Evolutionary conservation across 2,888 invertebrate species (phyloP).

Genomic region (Drosophila monieri): DNA sequence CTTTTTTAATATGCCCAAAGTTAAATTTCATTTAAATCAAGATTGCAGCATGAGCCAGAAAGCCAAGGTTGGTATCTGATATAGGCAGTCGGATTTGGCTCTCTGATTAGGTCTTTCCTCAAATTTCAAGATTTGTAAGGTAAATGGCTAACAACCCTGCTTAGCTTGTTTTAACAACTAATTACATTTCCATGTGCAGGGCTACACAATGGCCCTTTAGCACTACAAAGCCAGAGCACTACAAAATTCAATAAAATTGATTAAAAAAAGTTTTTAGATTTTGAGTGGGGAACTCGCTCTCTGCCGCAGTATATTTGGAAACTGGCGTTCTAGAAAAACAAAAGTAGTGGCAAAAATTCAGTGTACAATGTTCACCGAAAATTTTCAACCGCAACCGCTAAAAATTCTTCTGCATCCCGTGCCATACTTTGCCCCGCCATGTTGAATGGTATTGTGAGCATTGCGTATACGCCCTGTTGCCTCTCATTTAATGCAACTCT

Average conservation of each 20-base stretch:
- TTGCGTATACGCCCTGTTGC: conserved; percentile 28
- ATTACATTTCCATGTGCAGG: conserved; percentile 1
- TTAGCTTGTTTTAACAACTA: neutral
- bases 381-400: conserved; percentile 53
- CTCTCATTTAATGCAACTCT: conserved; percentile 50
- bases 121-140: neutral
- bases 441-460: conserved; percentile 17
- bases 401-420: conserved; percentile 43
- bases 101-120: neutral
- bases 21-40: conserved; percentile 79
- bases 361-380: conserved; percentile 1
- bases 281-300: conserved; percentile 56
- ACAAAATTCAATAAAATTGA: neutral
- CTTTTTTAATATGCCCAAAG: conserved; percentile 77
- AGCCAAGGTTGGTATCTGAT: conserved; percentile 19
- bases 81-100: neutral
- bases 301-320: conserved; percentile 53
- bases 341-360: neutral
- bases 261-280: conserved; percentile 1
- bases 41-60: conserved; percentile 55
- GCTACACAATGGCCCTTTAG: neutral
- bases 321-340: conserved; percentile 29
- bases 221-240: neutral
- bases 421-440: neutral
- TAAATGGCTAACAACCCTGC: neutral